Evolutionary conservation across 2,113 vertebrate species (phyloP).

Genomic region (Boulengeromyrus knoepffleri): DNA sequence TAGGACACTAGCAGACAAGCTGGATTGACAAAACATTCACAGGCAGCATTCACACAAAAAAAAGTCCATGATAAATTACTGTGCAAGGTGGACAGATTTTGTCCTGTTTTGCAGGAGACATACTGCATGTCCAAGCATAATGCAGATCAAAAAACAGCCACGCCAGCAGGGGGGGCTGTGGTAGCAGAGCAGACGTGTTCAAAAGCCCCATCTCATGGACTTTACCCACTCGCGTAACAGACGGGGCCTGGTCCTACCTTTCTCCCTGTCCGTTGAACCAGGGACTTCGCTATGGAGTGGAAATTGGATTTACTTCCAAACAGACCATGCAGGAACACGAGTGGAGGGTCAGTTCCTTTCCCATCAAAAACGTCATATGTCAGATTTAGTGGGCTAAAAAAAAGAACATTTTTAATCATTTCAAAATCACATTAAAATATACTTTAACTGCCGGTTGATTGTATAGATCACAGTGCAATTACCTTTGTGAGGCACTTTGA

Average conservation of each 20-base stretch:
- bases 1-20: slow-evolving; percentile 48
- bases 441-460: neutral
- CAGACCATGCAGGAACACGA: slow-evolving; percentile 85
- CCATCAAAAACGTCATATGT: slow-evolving; percentile 64
- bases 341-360: slow-evolving; percentile 55
- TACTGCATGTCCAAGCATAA: neutral
- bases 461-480: neutral
- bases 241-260: slow-evolving; percentile 62
- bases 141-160: neutral
- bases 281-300: slow-evolving; percentile 70
- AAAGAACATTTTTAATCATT: neutral
- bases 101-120: neutral
- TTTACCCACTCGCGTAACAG: neutral
- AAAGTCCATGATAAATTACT: neutral
- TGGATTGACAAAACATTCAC: neutral
- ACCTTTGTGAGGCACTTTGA: neutral
- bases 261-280: slow-evolving; percentile 73
- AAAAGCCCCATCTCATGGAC: neutral
- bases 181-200: neutral
- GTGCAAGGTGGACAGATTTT: neutral
- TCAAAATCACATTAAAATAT: neutral
- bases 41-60: neutral
- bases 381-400: slow-evolving; percentile 62
- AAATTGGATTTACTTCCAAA: slow-evolving; percentile 87
- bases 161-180: neutral